These are phyloP conservation scores for Microhierax caerulescens DNA, from an alignment of 2,797 vertebrate species.

Conservation along the genomic window DNA sequence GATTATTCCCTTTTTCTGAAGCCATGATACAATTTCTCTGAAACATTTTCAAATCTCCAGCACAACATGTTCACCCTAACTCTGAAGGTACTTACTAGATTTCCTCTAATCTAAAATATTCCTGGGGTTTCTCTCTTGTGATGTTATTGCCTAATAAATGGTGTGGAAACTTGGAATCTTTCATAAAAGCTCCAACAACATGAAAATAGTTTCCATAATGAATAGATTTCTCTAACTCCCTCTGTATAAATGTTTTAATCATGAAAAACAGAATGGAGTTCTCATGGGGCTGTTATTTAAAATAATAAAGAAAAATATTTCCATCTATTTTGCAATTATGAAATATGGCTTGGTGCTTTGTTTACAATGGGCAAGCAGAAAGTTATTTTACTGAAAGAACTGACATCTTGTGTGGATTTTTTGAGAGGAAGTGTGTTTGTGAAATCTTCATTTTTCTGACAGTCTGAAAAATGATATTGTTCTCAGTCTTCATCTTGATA, in stretches of 20 bases:
- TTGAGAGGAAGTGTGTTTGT: not conserved
- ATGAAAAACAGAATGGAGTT: slow-evolving; percentile 36
- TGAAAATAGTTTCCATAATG: slow-evolving; percentile 51
- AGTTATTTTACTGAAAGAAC: not conserved
- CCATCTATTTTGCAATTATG: not conserved
- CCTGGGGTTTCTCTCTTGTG: slow-evolving; percentile 40
- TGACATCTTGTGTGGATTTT: not conserved
- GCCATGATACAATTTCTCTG: not conserved
- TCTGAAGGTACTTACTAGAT: slow-evolving; percentile 27
- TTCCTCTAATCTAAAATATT: slow-evolving; percentile 55
- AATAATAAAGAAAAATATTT: slow-evolving; percentile 35
- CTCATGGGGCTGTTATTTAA: slow-evolving; percentile 14
- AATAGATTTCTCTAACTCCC: slow-evolving; percentile 51
- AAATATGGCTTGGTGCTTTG: not conserved
- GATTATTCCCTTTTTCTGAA: not conserved
- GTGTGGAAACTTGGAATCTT: slow-evolving; percentile 57
- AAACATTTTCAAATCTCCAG: not conserved
- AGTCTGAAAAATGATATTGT: not conserved
- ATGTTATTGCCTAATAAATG: slow-evolving; percentile 64
- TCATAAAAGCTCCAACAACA: slow-evolving; percentile 49
- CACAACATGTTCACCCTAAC: not conserved
- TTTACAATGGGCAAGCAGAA: not conserved
- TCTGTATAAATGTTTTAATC: slow-evolving; percentile 50
- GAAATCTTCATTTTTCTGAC: not conserved
- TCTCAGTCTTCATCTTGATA: not conserved